Conservation (phyloP, 2,888 invertebrate species). For the Ernsta delagoae region DNA sequence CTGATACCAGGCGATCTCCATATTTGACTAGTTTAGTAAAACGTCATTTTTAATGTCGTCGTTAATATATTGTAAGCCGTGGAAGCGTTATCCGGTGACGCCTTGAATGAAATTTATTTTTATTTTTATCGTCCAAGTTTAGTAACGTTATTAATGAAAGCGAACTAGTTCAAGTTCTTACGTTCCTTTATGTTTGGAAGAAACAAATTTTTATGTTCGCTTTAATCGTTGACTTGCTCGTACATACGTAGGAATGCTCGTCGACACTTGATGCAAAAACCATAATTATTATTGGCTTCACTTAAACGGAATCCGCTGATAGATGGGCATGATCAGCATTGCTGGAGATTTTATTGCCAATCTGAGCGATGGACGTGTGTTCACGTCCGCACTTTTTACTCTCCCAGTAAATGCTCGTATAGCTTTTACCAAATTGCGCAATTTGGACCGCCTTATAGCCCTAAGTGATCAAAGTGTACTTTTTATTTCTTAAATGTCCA, state of each 20-base stretch:
- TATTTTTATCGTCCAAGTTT: slow-evolving; percentile 29
- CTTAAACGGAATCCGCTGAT: slow-evolving; percentile 50
- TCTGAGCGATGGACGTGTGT: slow-evolving; percentile 51
- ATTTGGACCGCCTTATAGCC: slow-evolving; percentile 54
- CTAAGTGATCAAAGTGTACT: slow-evolving; percentile 53
- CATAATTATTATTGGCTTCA: slow-evolving; percentile 47
- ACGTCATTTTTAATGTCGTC: slow-evolving; percentile 41
- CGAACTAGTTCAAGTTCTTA: slow-evolving; percentile 6
- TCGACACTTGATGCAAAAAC: slow-evolving; percentile 44
- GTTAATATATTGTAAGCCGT: slow-evolving; percentile 15
- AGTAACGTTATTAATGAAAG: slow-evolving; percentile 26
- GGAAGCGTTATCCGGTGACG: slow-evolving; percentile 27
- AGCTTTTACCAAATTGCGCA: slow-evolving; percentile 71
- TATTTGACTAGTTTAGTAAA: slow-evolving; percentile 50
- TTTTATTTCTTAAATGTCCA: slow-evolving; percentile 45
- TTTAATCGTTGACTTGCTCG: slow-evolving; percentile 2
- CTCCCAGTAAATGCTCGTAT: slow-evolving; percentile 63
- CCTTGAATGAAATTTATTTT: slow-evolving; percentile 31
- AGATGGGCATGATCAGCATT: slow-evolving; percentile 58
- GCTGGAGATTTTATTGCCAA: slow-evolving; percentile 58
- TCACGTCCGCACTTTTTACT: slow-evolving; percentile 65
- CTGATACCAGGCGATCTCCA: slow-evolving; percentile 50
- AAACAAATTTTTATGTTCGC: slow-evolving; percentile 14
- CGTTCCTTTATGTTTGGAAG: background rate
- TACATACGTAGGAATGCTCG: slow-evolving; percentile 21